Evolutionary conservation across 2,888 invertebrate species (phyloP), one percentile per base, ranked within the genome.

Genomic region (Metacarcinus magister): DNA sequence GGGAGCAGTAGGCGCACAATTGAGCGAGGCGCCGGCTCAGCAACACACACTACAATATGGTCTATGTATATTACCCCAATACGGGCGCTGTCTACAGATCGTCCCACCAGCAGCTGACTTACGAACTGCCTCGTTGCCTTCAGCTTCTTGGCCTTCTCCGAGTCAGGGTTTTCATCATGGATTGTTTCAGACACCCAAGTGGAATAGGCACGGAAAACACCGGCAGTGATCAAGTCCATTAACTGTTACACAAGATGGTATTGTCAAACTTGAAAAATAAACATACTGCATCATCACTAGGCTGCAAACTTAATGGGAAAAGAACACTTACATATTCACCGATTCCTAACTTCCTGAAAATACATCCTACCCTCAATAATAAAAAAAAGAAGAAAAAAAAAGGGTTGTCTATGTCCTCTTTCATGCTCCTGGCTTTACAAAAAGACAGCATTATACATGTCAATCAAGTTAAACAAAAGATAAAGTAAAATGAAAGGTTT

Each of bases 201-300:
- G 93, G 92, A 60, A 95, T 95, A 95, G 28, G 96, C 94, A 44
- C 94, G 96, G 75, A 89, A 96, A 67, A 96, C 96, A 92, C 96
- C 96, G 60, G 95, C 94, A 93, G 96, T 95, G 93, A 96, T 95
- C 96, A 96, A 39, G 95, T 94, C 96, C 96, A 96, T 96, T 96
- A 96, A 96, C 96, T 96, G 96, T 96, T 95, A 92, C 92, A 94
- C 89, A 48, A 48, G 89, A 92, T 92, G 44, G 28, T 92, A 46
- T 46, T 32, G 89, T 44, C 67, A 95, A 75, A 46, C 95, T 87
- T 87, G 10, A 87, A 87, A 87, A 16, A n/a, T 3, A 87, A 32
- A 87, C 32, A 87, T 13, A 23, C 10, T 39, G 23, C 13, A 87
- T 32, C 0, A 16, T 39, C 13, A 87, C 13, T 39, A 10, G 32